phyloP scores from a whole-genome alignment of 2,797 vertebrate genomes.

The Xenopus petersii region DNA sequence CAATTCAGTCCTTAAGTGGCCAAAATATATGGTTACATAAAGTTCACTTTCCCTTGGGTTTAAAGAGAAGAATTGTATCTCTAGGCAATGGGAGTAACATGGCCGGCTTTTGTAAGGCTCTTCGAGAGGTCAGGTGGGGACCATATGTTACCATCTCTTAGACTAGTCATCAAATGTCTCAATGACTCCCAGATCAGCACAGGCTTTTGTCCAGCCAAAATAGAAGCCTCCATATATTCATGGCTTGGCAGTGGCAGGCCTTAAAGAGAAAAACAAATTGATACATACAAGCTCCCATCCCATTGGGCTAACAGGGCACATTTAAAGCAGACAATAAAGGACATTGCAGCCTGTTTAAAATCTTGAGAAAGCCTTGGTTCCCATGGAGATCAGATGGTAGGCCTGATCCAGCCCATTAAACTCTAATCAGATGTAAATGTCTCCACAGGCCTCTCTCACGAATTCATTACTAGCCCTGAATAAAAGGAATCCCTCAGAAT shows the following conservation, averaged over 20 bases:
- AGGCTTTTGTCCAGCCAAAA: conserved; percentile 72
- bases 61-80: conserved; percentile 72
- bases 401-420: conserved; percentile 83
- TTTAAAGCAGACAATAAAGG: conserved; percentile 82
- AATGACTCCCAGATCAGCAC: conserved; percentile 85
- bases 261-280: conserved; percentile 91
- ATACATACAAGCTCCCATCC: conserved; percentile 83
- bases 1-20: conserved; percentile 22
- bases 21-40: conserved; percentile 66
- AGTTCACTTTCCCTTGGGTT: conserved; percentile 82
- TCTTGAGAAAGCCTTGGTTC: conserved; percentile 85
- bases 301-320: conserved; percentile 78
- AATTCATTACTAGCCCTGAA: conserved; percentile 58
- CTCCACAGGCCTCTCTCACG: conserved; percentile 62
- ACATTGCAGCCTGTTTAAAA: conserved; percentile 86
- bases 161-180: conserved; percentile 77
- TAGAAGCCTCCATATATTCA: conserved; percentile 89
- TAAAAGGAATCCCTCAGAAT: conserved; percentile 63
- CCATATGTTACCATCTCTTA: conserved; percentile 92
- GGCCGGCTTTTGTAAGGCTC: conserved; percentile 74
- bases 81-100: conserved; percentile 55
- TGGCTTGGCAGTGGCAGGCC: conserved; percentile 72
- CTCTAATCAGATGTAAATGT: conserved; percentile 92
- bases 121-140: conserved; percentile 75
- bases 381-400: conserved; percentile 73